Evolutionary conservation across 2,797 vertebrate genomes (phyloP), one percentile per base, ranked within the genome.

Genomic region (Falco cherrug): DNA sequence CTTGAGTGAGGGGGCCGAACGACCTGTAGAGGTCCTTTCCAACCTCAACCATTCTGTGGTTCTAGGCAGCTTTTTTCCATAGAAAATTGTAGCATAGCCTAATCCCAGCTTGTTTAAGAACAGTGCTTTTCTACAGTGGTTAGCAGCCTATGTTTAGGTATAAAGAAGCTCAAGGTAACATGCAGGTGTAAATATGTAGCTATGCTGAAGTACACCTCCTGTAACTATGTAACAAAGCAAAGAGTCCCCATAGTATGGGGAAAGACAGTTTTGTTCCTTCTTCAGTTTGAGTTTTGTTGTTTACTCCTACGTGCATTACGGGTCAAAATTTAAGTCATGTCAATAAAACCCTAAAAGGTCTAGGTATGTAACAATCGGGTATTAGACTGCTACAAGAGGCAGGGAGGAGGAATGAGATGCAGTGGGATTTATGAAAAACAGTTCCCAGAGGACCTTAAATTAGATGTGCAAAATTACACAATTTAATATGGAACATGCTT

Each of bases 91-190:
- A 2, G 7, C 24, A 47, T n/a, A 35, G 37, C 24, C 26, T 74
- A 67, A 78, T 54, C 21, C 6, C 17, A 31, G 29, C 0, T 54
- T 59, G 8, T 61, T 73, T 67, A 82, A 54, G 21, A 74, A 76
- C 4, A 88, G 6, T 13, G 8, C 4, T 67, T 77, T 73, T 35
- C n/a, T 53, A 21, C 2, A 0, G 13, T 28, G 47, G 9, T 35
- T 61, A 35, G 2, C n/a, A 68, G 11, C 6, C 1, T 45, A 5
- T 0, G 0, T 54, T 65, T 51, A 41, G 22, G 54, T 14, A 75
- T 0, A 2, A 60, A 68, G n/a, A 75, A 68, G 37, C 2, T 1
- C 39, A 74, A 43, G 7, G 28, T 51, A 90, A 28, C 11, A 20
- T 5, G 17, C 14, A 39, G 26, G 41, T 57, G 35, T 56, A 22